Conservation (phyloP, 2,888 invertebrate species). For the Eilema sororculum region DNA sequence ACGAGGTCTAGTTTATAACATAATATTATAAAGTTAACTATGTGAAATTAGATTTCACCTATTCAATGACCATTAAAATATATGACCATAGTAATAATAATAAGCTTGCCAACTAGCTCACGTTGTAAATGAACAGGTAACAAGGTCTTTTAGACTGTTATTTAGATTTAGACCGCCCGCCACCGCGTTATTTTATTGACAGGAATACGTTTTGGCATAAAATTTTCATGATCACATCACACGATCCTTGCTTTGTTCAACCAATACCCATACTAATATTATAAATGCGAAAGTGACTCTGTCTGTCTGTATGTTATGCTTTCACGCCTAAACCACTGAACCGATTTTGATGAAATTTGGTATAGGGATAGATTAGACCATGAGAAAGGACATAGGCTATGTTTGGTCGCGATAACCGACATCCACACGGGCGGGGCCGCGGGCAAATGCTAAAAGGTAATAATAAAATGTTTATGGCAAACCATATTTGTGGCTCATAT, state of each 20-base stretch:
- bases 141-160: background rate
- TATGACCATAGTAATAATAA: background rate
- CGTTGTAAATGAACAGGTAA: background rate
- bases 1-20: background rate
- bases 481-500: background rate
- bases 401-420: no score
- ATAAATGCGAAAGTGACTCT: no score
- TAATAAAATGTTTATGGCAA: background rate
- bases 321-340: no score
- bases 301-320: no score
- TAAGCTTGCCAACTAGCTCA: background rate
- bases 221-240: background rate
- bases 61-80: slow-evolving; percentile 6
- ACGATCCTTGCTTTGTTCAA: background rate
- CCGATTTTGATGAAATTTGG: no score
- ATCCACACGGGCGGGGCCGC: no score
- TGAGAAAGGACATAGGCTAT: no score
- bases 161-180: background rate
- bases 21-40: slow-evolving; percentile 10
- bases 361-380: no score
- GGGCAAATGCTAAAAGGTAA: no score
- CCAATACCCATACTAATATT: no score
- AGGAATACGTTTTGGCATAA: background rate
- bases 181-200: no score
- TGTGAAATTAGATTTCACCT: slow-evolving; percentile 9